phyloP scores from a whole-genome alignment of 2,888 invertebrate genomes.

The Euzophera pinguis region DNA sequence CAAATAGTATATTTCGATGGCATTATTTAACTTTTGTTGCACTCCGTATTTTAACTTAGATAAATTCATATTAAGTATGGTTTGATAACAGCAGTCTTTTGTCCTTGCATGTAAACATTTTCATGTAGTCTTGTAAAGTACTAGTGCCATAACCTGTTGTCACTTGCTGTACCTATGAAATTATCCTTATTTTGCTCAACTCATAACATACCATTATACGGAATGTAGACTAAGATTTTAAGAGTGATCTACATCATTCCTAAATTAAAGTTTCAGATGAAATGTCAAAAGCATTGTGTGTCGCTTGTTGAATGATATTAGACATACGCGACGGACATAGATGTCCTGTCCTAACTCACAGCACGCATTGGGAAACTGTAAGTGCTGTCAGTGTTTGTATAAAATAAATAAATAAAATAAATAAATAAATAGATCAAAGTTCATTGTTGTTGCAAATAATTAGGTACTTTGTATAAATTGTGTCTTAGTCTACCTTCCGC shows the following conservation, averaged over 20 bases:
- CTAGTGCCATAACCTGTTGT: conserved; percentile 59
- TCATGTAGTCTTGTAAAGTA: conserved; percentile 37
- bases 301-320: too few species aligned
- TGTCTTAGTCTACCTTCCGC: conserved; percentile 25
- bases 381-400: too few species aligned
- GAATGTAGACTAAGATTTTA: background rate
- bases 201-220: background rate
- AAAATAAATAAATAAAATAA: too few species aligned
- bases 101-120: conserved; percentile 26
- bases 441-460: background rate
- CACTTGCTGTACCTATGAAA: conserved; percentile 37
- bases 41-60: background rate
- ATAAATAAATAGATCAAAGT: too few species aligned
- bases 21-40: too few species aligned
- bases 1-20: too few species aligned
- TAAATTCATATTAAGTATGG: conserved; percentile 3
- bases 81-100: conserved; percentile 4
- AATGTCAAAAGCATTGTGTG: too few species aligned
- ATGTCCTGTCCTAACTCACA: too few species aligned
- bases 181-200: conserved; percentile 49
- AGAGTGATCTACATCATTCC: too few species aligned
- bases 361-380: too few species aligned
- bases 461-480: background rate
- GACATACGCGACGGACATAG: too few species aligned
- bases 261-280: too few species aligned